Evolutionary conservation across 2,888 invertebrate species (phyloP), one percentile per base, ranked within the genome.

Genomic region (Pelosia muscerda): DNA sequence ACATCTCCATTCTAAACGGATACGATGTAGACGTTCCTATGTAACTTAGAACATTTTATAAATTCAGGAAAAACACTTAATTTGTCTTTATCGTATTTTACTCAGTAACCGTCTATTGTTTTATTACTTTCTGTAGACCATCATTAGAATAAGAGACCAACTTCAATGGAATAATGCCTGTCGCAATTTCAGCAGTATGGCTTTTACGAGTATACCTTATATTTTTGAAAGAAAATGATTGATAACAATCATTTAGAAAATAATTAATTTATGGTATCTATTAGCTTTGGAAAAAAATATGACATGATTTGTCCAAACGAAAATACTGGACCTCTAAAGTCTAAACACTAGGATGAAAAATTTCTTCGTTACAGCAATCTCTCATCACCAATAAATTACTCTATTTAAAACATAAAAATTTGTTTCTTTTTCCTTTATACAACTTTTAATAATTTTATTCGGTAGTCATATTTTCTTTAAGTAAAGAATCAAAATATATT

Each of bases 101-200:
- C 62, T 67, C 60, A 65, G 64, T 66, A 64, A 72, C 81, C 74
- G 72, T 74, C 75, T 77, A 76, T 65, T 65, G 68, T 71, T 62
- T 68, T 72, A 76, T 79, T 73, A 76, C 77, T 78, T 84, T 74
- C 71, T 65, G 72, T 65, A 78, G 78, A 81, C 77, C 75, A 80
- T 82, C 78, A 75, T 78, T 72, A 64, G 74, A 68, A 71, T 76
- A 76, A 81, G 72, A 72, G 66, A 73, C 73, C 73, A 77, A 76
- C 66, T 78, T 76, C 74, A n/a, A 26, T 73, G 58, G 72, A 77
- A 65, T 74, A 28, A 28, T 28, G 6, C 28, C 71, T 72, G 59
- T 68, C 34, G 11, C 65, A 66, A 67, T 53, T 28, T 49, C 70
- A 25, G 60, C 64, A 70, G 65, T n/a, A 61, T 66, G 68, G 65